Evolutionary conservation across 2,888 invertebrate species (phyloP).

Genomic region (Malacosoma neustria): DNA sequence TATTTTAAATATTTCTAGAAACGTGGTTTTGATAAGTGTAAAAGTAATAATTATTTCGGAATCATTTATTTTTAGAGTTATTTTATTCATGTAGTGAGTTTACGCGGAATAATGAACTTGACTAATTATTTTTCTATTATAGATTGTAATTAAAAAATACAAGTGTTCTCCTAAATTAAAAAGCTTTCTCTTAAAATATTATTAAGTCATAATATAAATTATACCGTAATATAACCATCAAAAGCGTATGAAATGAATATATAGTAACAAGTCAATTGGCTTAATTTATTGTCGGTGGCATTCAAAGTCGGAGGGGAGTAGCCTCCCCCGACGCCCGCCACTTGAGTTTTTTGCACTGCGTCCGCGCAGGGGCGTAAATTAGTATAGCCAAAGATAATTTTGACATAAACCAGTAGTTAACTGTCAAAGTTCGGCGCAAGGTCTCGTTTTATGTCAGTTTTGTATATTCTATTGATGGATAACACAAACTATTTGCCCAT

Average conservation of each 20-base stretch:
- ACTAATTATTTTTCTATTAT: not conserved
- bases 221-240: constrained; percentile 9
- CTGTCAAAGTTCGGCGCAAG: constrained; percentile 50
- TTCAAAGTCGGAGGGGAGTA: constrained; percentile 27
- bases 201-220: not conserved
- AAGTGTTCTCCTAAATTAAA: not conserved
- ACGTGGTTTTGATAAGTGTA: too few relatives aligned
- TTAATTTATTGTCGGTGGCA: constrained; percentile 20
- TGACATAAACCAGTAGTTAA: constrained; percentile 66
- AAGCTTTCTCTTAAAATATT: not conserved
- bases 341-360: constrained; percentile 57
- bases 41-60: too few relatives aligned
- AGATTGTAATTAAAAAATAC: not conserved
- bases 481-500: constrained; percentile 15
- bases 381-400: constrained; percentile 53
- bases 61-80: too few relatives aligned
- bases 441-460: constrained; percentile 58
- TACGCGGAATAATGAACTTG: constrained; percentile 1
- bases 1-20: too few relatives aligned
- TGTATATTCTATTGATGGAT: constrained; percentile 42
- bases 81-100: too few relatives aligned
- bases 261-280: constrained; percentile 65
- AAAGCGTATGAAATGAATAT: constrained; percentile 36
- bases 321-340: constrained; percentile 35
- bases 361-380: constrained; percentile 52